These are phyloP conservation scores for Helicoverpa assulta DNA, from an alignment of 2,888 invertebrate species.

Conservation along the genomic window DNA sequence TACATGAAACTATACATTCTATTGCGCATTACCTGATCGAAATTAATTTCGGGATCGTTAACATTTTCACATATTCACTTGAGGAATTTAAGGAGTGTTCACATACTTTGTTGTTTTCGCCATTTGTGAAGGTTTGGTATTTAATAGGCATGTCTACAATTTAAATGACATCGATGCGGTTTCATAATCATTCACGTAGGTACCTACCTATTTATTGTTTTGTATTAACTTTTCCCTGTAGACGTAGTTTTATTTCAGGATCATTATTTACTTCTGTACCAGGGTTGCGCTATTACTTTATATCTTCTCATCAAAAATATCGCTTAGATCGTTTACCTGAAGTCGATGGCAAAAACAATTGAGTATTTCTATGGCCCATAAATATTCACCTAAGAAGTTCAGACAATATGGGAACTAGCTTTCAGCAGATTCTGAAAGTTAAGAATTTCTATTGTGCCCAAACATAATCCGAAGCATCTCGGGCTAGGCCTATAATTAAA, in stretches of 20 bases:
- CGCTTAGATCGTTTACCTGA: no score
- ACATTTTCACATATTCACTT: conserved; percentile 4
- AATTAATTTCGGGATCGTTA: conserved; percentile 3
- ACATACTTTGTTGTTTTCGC: conserved; percentile 2
- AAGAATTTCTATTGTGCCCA: conserved; percentile 22
- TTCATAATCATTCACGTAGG: neutral
- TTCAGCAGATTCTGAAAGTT: neutral
- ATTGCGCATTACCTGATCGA: neutral
- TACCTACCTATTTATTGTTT: neutral
- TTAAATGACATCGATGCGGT: neutral
- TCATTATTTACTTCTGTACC: neutral
- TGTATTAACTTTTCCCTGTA: neutral
- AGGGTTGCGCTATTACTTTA: no score
- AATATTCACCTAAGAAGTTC: neutral
- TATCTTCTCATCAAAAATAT: no score
- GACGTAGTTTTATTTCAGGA: neutral
- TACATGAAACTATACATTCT: conserved; percentile 7
- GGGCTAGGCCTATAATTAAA: conserved; percentile 44
- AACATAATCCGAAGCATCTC: conserved; percentile 21
- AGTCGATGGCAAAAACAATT: no score
- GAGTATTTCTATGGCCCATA: neutral
- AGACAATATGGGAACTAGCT: conserved; percentile 21
- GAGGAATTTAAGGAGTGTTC: conserved; percentile 11
- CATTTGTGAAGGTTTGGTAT: neutral
- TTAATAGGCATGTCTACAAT: neutral